These are phyloP conservation scores for Thoracochromis brauschi DNA, from an alignment of 2,113 vertebrate species.

Conservation along the genomic window DNA sequence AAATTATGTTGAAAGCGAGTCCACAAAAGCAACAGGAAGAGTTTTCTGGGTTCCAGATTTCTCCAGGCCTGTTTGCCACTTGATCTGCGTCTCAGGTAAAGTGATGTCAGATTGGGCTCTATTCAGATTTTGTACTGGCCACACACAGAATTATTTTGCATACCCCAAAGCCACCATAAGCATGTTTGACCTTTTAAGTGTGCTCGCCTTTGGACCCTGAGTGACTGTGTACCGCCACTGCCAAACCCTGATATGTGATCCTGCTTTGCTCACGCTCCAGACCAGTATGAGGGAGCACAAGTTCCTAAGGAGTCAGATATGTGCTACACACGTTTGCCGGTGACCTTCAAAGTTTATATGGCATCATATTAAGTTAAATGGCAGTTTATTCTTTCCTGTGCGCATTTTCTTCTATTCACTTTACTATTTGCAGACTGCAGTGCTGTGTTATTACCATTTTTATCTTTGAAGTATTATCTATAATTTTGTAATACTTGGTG, in stretches of 20 bases:
- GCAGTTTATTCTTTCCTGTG: not conserved
- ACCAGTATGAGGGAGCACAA: not conserved
- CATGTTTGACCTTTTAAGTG: not conserved
- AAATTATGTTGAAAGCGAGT: not conserved
- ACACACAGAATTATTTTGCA: not conserved
- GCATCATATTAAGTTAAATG: not conserved
- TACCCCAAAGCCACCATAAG: not conserved
- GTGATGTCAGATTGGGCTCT: not conserved
- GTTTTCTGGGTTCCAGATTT: not conserved
- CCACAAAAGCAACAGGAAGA: not conserved
- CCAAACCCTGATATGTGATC: slow-evolving; percentile 26
- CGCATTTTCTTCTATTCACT: fast-evolving
- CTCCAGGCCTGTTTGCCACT: not conserved
- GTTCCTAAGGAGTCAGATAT: slow-evolving; percentile 33
- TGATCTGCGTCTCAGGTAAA: not conserved
- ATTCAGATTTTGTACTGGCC: not conserved
- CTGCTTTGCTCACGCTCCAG: not conserved
- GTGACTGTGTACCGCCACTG: fast-evolving
- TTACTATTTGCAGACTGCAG: not conserved
- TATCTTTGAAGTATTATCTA: not conserved
- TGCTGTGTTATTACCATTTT: not conserved
- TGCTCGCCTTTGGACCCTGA: not conserved
- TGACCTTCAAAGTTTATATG: not conserved
- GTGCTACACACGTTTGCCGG: not conserved
- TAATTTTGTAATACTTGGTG: fast-evolving